Percentiles rank a stretch among this genome's conserved stretches.
Evolutionary conservation across 2,113 vertebrate genomes (phyloP).

Genomic region (Hyla sarda): DNA sequence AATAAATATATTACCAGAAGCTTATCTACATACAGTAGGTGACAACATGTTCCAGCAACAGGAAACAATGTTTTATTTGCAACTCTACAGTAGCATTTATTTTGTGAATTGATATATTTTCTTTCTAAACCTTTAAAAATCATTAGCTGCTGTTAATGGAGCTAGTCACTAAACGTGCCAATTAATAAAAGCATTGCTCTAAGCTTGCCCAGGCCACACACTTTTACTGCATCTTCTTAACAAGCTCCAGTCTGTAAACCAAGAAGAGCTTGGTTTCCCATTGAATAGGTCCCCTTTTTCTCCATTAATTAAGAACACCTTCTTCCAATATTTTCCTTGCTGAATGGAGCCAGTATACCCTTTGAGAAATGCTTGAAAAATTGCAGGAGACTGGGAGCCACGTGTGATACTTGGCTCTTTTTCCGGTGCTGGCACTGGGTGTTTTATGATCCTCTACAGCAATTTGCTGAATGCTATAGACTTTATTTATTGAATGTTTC

Average conservation of each 20-base stretch:
- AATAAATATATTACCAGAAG: background rate
- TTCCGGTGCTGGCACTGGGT: constrained; percentile 61
- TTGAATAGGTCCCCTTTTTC: constrained; percentile 4
- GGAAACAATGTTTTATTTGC: background rate
- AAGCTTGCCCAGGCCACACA: constrained; percentile 14
- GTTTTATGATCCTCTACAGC: constrained; percentile 60
- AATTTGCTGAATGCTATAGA: constrained; percentile 55
- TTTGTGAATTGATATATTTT: constrained; percentile 7
- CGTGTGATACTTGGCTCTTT: constrained; percentile 59
- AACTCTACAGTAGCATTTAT: background rate
- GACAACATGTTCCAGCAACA: background rate
- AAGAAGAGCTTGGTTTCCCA: background rate
- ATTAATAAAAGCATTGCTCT: constrained; percentile 24
- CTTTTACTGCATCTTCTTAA: constrained; percentile 28
- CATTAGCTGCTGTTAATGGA: constrained; percentile 12
- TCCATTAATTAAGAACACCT: constrained; percentile 30
- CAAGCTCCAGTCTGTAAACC: constrained; percentile 31
- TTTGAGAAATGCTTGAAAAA: constrained; percentile 13
- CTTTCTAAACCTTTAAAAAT: constrained; percentile 1
- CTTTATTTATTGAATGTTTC: constrained; percentile 64
- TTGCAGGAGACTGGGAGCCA: constrained; percentile 50
- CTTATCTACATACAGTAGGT: too few relatives aligned
- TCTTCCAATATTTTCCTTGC: background rate
- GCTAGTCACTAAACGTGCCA: constrained; percentile 7
- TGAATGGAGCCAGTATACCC: constrained; percentile 24